A percentile compares a stretch with the other conserved stretches of the same genome.
phyloP scores from a whole-genome alignment of 1,140 invertebrate species.

The Brachionus plicatilis region DNA sequence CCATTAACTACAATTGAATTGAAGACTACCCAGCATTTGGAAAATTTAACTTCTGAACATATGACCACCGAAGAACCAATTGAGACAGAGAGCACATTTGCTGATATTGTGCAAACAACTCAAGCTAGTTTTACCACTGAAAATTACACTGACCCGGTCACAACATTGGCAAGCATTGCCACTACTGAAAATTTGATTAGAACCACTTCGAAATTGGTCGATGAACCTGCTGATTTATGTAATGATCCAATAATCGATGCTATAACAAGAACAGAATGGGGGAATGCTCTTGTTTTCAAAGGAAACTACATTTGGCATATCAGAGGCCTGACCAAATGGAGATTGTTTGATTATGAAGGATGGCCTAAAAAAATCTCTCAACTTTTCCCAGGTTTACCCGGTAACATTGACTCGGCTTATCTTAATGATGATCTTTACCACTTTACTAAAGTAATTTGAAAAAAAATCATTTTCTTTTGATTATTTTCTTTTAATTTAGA shows the following conservation, averaged over 20 bases:
- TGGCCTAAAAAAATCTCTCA: conserved; percentile 35
- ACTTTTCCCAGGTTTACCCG: conserved; percentile 17
- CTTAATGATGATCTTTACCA: conserved; percentile 27
- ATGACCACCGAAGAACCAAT: neutral
- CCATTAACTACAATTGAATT: neutral
- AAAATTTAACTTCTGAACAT: neutral
- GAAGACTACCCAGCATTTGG: neutral
- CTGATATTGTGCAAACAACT: neutral
- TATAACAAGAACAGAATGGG: conserved; percentile 36
- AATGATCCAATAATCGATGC: conserved; percentile 35
- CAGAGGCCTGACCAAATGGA: conserved; percentile 33
- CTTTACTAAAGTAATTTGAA: conserved; percentile 15
- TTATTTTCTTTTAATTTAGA: neutral
- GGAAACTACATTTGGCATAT: conserved; percentile 38
- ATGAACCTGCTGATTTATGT: conserved; percentile 32
- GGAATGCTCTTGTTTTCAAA: conserved; percentile 37
- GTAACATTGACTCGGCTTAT: conserved; percentile 18
- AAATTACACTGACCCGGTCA: neutral
- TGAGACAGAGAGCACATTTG: neutral
- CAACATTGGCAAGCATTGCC: neutral
- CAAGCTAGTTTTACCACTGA: neutral
- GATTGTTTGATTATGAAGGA: conserved; percentile 40
- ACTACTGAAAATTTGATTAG: neutral
- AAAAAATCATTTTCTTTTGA: neutral
- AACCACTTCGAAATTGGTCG: neutral